A percentile compares a stretch with the other conserved stretches of the same genome.
Conservation (phyloP, 2,113 vertebrate genomes). For the Indicator maculatus region DNA sequence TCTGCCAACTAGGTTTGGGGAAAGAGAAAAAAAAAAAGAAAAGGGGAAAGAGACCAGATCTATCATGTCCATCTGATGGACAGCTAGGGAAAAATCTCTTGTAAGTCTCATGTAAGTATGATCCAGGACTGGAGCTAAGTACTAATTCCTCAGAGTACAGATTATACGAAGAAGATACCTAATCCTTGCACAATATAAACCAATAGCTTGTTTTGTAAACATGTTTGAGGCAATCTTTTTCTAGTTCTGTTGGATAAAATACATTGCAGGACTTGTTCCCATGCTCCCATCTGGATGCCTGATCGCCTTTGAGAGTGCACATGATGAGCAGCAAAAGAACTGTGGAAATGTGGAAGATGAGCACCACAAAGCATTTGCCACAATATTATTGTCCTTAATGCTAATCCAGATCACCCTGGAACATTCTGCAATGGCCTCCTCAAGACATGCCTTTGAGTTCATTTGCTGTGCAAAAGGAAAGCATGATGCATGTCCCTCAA, state of each 20-base stretch:
- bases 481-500: not conserved
- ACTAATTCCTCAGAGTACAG: not conserved
- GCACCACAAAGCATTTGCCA: not conserved
- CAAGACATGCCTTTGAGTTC: not conserved
- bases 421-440: not conserved
- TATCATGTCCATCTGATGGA: conserved; percentile 31
- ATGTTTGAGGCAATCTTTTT: not conserved
- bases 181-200: not conserved
- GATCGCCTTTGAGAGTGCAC: not conserved
- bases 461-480: not conserved
- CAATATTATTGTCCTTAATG: not conserved
- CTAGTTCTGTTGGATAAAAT: not conserved
- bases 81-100: not conserved
- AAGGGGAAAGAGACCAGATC: not conserved
- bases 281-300: not conserved
- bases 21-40: not conserved
- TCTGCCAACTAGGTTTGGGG: conserved; percentile 26
- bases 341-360: not conserved
- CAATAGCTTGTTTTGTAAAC: conserved; percentile 20
- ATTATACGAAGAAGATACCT: not conserved
- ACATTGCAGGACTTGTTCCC: not conserved
- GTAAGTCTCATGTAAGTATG: not conserved
- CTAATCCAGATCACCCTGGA: not conserved
- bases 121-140: not conserved
- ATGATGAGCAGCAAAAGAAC: not conserved